Percentiles rank a stretch among this genome's conserved stretches.
phyloP scores from a whole-genome alignment of 2,113 vertebrate genomes.

The Todiramphus saurophagus region DNA sequence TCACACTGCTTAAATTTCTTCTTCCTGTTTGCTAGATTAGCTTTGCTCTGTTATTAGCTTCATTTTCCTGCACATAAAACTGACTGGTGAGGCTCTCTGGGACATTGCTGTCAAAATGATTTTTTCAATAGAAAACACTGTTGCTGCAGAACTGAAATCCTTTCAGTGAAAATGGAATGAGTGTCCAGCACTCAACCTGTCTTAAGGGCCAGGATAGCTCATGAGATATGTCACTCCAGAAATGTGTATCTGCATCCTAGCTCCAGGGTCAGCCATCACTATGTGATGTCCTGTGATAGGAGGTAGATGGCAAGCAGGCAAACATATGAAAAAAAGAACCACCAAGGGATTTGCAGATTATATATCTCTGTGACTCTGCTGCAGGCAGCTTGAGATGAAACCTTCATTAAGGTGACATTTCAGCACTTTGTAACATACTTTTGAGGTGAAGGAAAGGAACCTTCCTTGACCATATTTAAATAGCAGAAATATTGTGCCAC shows the following conservation, averaged over 20 bases:
- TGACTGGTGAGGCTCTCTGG: not conserved
- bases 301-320: not conserved
- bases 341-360: not conserved
- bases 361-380: not conserved
- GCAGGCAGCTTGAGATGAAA: not conserved
- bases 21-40: not conserved
- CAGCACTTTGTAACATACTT: not conserved
- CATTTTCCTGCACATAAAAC: not conserved
- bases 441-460: not conserved
- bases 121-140: not conserved
- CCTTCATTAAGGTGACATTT: not conserved
- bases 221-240: not conserved
- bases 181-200: not conserved
- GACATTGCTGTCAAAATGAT: constrained; percentile 1
- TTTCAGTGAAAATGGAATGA: not conserved
- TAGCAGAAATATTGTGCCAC: not conserved
- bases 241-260: not conserved
- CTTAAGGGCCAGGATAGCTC: not conserved
- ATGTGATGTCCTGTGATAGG: not conserved
- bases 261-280: not conserved
- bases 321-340: not conserved
- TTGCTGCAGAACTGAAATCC: not conserved
- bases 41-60: constrained; percentile 28
- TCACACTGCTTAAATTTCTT: not conserved
- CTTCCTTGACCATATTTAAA: not conserved